Base-by-base conservation (phyloP, 2,797 vertebrate genomes). In the Phylloscopus collybita region DNA sequence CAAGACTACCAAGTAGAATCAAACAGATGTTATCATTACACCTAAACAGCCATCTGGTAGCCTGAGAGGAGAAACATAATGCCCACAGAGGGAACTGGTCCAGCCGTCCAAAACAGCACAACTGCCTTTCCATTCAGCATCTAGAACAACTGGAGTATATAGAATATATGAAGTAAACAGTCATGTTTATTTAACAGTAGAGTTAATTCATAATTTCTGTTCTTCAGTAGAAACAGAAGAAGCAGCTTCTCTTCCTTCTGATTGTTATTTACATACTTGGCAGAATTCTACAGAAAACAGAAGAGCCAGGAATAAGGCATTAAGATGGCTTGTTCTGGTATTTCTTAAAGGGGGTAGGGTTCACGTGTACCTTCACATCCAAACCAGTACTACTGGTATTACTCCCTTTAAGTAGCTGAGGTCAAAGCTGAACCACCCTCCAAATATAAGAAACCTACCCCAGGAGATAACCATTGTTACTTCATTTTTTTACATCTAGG, bases 31-130 rank as follows among this genome's bases (percentile, higher is more conserved):
- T 88, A 42, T 5, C 45, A 23, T 62, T 80, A 85, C 45, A 90
- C 83, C 76, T 88, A 53, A 92, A 64, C 26, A 90, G 57, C 76
- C 74, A 88, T 85, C 60, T 92, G 73, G 60, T 74, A 80, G 45
- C 51, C 82, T 80, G 40, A 86, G 67, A 84, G 53, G 23, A 84
- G 18, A 76, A 92, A 59, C n/a, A 44, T 25, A 76, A 88, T 13
- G 57, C 75, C 74, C 47, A 84, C 38, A 80, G 65, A 60, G 13
- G 30, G 36, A 88, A 87, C 11, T 34, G 2, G 38, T 65, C 84
- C 67, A 88, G 71, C 49, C 10, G 2, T 78, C 64, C 44, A 30
- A 56, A 96, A 67, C 20, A 79, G 30, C 29, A n/a, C 26, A 84
- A 36, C 4, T 1, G 5, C 4, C 0, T 47, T 76, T 79, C 69